Base-by-base conservation (phyloP, 2,888 invertebrate genomes). In the Pardosa pseudoannulata region DNA sequence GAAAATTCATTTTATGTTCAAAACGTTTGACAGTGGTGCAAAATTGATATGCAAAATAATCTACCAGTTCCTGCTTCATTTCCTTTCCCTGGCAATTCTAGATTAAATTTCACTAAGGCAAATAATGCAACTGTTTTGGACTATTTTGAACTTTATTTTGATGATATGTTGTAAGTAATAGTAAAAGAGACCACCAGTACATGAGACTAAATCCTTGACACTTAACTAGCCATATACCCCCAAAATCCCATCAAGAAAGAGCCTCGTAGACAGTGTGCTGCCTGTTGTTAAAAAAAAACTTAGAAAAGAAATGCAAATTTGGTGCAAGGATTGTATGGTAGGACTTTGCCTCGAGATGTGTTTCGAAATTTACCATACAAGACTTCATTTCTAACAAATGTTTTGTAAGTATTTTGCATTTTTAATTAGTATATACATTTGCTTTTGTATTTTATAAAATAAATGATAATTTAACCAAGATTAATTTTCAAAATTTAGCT, bases 351-450 rank as follows among this genome's bases (percentile, higher is more conserved):
- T 65, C 65, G 11, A 65, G 65, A 2, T 1, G 28, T 65, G 65
- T 65, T 65, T 65, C 65, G 31, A 56, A 56, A 56, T 56, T 56
- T 56, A 56, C 23, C 56, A 56, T 56, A 56, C 56, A 56, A 56
- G 23, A 56, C 75, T 65, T 67, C 39, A 75, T 75, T 76, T 76
- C 29, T 76, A 76, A 67, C 41, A 46, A 46, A 76, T 67, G 29
- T 76, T 76, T 65, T 76, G 67, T 41, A 75, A 75, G 67, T 65
- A 75, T 75, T 75, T 56, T 56, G 56, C 56, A 56, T 56, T 16
- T 56, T 56, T 56, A 2, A 65, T 62, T 62, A 62, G 62, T 62
- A 62, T 65, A 65, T 65, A 65, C 65, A 16, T 65, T 65, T 31
- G 29, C 65, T 6, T 68, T 68, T 68, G 68, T 36, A 68, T 68